A percentile compares a stretch with the other conserved stretches of the same genome.
These are phyloP conservation scores for Pangasius mekongensis DNA, from an alignment of 2,797 vertebrate genomes.

Conservation along the genomic window DNA sequence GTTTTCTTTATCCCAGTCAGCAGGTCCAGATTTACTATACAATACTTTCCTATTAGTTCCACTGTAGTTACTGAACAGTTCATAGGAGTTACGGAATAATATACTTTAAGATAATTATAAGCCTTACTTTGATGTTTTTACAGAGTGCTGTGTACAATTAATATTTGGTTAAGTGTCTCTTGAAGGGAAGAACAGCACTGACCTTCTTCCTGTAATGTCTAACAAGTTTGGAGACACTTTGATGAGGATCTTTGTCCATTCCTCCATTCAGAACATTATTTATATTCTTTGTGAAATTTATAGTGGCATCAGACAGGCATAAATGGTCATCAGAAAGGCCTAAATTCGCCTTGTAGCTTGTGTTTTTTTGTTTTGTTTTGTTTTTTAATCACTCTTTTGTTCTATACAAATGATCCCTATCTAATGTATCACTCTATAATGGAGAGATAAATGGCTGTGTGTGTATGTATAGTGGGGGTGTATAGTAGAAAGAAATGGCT, in stretches of 20 bases:
- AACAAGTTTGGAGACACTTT: background rate
- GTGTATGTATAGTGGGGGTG: constrained; percentile 11
- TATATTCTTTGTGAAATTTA: background rate
- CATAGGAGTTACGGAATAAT: background rate
- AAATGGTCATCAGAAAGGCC: background rate
- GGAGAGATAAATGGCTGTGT: constrained; percentile 23
- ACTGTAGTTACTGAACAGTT: background rate
- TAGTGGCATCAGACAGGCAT: background rate
- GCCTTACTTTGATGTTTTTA: background rate
- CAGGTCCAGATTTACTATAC: background rate
- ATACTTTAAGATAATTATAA: background rate
- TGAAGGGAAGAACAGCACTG: background rate
- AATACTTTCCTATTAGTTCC: background rate
- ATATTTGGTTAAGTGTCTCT: background rate
- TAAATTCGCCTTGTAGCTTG: background rate
- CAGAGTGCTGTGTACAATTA: background rate
- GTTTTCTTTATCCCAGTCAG: background rate
- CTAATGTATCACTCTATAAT: constrained; percentile 5
- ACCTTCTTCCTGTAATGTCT: background rate
- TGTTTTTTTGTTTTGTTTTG: constrained; percentile 34
- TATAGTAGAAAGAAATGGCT: constrained; percentile 32
- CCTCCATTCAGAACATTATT: background rate
- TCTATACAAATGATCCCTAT: constrained; percentile 31
- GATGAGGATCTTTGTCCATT: background rate
- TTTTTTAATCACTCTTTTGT: constrained; percentile 31